Evolutionary conservation across 2,797 vertebrate species (phyloP).

Genomic region (Gymnopithys bicolor): DNA sequence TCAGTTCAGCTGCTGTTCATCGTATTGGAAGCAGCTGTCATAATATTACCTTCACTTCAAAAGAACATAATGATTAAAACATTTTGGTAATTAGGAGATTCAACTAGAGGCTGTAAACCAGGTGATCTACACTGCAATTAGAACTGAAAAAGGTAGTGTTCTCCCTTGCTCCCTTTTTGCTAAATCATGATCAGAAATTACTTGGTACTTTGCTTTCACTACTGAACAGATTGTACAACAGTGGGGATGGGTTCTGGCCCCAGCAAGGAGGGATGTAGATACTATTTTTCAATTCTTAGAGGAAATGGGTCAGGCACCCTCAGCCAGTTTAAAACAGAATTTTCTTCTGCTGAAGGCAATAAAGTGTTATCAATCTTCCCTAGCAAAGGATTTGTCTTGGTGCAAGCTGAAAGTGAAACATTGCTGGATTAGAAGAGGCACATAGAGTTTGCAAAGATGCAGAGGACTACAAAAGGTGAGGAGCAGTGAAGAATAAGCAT

Average conservation of each 20-base stretch:
- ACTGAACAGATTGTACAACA: background rate
- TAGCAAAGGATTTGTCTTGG: background rate
- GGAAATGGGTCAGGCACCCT: background rate
- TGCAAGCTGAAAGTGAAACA: background rate
- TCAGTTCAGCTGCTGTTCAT: conserved; percentile 49
- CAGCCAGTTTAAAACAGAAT: background rate
- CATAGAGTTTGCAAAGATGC: background rate
- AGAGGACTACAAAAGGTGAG: background rate
- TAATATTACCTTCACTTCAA: conserved; percentile 71
- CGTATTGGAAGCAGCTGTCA: conserved; percentile 71
- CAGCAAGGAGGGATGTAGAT: background rate
- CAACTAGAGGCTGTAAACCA: conserved; percentile 59
- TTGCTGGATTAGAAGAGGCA: background rate
- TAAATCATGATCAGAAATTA: background rate
- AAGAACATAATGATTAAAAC: conserved; percentile 67
- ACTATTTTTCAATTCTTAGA: background rate
- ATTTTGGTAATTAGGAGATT: conserved; percentile 70
- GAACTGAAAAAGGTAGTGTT: conserved; percentile 43
- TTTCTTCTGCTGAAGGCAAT: background rate
- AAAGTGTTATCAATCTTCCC: background rate
- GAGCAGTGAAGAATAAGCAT: background rate
- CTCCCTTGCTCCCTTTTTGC: background rate
- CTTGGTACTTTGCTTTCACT: background rate
- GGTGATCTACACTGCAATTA: conserved; percentile 74
- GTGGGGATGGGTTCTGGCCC: background rate